phyloP scores from a whole-genome alignment of 2,113 vertebrate genomes.

The Aleadryas rufinucha region DNA sequence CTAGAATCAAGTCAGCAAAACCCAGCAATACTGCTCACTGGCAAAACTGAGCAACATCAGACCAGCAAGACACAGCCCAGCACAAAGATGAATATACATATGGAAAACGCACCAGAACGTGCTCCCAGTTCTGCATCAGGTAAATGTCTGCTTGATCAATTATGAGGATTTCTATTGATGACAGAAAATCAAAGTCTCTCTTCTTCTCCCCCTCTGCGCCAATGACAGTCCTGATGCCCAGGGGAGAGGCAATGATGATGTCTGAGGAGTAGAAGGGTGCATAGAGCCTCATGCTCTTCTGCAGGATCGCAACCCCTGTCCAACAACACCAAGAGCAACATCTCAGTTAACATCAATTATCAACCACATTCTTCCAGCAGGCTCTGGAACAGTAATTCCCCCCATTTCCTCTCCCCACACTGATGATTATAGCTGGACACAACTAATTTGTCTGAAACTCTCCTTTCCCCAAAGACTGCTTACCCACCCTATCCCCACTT shows the following conservation, averaged over 20 bases:
- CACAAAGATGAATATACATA: neutral
- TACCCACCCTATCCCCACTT: neutral
- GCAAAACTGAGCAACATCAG: neutral
- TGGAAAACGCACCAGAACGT: conserved; percentile 81
- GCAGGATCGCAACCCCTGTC: conserved; percentile 87
- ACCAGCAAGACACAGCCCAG: neutral
- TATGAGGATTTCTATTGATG: conserved; percentile 92
- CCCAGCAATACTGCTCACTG: neutral
- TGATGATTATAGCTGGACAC: neutral
- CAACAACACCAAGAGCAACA: neutral
- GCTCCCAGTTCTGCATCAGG: conserved; percentile 99
- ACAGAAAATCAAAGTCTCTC: conserved; percentile 93
- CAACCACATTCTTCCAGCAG: neutral
- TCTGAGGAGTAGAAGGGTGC: conserved; percentile 96
- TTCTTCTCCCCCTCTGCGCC: conserved; percentile 88
- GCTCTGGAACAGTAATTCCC: neutral
- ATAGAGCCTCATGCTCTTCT: conserved; percentile 87
- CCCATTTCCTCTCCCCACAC: neutral
- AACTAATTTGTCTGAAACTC: neutral
- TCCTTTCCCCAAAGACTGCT: neutral
- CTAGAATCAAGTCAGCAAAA: neutral
- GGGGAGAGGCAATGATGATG: conserved; percentile 92
- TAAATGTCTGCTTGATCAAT: conserved; percentile 93
- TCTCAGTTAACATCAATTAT: neutral
- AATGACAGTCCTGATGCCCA: conserved; percentile 91